Evolutionary conservation across 2,888 invertebrate species (phyloP).

Genomic region (Strigamia crassipes): DNA sequence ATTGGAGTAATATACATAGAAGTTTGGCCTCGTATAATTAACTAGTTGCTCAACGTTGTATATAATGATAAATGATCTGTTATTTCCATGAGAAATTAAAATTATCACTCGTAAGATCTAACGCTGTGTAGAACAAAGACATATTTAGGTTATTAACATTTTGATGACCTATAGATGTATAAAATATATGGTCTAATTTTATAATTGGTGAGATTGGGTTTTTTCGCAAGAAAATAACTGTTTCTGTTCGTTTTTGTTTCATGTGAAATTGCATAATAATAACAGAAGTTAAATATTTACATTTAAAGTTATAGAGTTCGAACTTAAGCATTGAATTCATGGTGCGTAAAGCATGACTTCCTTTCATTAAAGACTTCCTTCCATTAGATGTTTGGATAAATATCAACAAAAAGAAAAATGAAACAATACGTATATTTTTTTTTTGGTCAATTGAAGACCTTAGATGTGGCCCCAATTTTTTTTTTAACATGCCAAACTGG

Average conservation of each 20-base stretch:
- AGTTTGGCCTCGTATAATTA: background rate
- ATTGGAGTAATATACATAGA: background rate
- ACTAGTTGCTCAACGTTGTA: background rate
- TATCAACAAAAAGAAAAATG: conserved; percentile 8
- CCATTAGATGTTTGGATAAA: background rate
- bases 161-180: background rate
- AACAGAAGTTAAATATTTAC: background rate
- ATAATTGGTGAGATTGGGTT: conserved; percentile 4
- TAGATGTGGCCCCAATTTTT: background rate
- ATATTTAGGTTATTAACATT: conserved; percentile 21
- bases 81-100: background rate
- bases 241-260: no score
- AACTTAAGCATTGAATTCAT: background rate
- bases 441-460: background rate
- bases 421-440: background rate
- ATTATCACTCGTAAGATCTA: background rate
- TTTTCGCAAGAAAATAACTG: background rate
- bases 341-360: conserved; percentile 25
- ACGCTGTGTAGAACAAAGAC: background rate
- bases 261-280: background rate
- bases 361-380: conserved; percentile 17
- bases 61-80: background rate
- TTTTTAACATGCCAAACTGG: background rate
- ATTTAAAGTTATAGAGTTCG: background rate
- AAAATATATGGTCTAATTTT: conserved; percentile 4